These are phyloP conservation scores for Lagopus muta DNA, from an alignment of 2,113 vertebrate genomes.

Conservation along the genomic window DNA sequence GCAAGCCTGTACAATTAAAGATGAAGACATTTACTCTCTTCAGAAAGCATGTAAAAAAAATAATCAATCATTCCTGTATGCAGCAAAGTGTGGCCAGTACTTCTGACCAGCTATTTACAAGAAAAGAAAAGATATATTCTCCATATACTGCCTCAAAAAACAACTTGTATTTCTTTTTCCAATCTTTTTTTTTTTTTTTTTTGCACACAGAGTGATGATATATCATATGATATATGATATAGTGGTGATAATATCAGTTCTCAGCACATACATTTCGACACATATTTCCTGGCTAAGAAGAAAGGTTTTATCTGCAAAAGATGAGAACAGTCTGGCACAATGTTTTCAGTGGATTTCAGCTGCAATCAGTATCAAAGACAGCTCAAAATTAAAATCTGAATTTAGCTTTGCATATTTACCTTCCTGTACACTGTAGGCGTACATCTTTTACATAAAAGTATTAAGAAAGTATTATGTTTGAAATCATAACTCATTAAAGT, in stretches of 20 bases:
- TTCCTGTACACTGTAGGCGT: not conserved
- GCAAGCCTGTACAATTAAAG: slow-evolving; percentile 84
- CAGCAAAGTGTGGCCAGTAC: not conserved
- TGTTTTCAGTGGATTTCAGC: not conserved
- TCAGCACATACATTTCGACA: not conserved
- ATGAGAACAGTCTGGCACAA: not conserved
- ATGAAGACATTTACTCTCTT: not conserved
- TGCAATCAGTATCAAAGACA: not conserved
- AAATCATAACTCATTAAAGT: not conserved
- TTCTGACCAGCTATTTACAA: not conserved
- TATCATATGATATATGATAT: no score
- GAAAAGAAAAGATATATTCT: not conserved
- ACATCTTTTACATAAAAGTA: not conserved
- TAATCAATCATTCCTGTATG: not conserved
- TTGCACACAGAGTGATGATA: not conserved
- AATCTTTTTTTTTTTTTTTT: not conserved
- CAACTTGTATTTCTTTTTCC: not conserved
- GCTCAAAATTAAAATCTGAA: not conserved
- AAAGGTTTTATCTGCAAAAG: not conserved
- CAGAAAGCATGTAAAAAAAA: not conserved
- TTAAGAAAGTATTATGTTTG: not conserved
- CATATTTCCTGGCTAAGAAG: not conserved
- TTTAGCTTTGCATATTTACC: not conserved
- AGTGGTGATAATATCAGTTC: not conserved
- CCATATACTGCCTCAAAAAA: not conserved